phyloP scores from a whole-genome alignment of 2,113 vertebrate species.

The Thalassoma bifasciatum region DNA sequence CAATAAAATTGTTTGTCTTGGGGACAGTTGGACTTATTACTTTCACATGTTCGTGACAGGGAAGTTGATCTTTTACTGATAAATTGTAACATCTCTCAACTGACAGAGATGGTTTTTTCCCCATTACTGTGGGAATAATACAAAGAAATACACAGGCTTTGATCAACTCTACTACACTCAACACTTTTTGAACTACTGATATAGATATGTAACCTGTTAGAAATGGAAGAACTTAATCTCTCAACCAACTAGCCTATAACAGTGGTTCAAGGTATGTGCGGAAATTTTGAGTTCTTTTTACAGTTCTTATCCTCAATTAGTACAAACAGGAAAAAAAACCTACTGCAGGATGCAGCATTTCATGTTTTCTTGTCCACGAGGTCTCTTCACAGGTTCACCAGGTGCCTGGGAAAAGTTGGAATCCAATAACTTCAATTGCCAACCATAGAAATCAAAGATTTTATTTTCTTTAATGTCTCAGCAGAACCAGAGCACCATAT shows the following conservation, averaged over 20 bases:
- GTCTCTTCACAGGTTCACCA: not conserved
- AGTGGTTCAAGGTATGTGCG: too few species aligned
- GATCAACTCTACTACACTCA: too few species aligned
- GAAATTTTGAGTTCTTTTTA: too few species aligned
- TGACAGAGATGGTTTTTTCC: not conserved
- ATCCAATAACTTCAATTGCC: not conserved
- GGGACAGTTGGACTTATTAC: not conserved
- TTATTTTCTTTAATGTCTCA: conserved; percentile 62
- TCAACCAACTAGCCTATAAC: too few species aligned
- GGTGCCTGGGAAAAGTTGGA: not conserved
- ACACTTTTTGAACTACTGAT: too few species aligned
- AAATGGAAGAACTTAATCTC: not conserved
- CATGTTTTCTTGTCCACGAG: too few species aligned
- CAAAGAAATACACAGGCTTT: too few species aligned
- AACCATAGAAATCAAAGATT: not conserved
- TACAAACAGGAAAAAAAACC: too few species aligned
- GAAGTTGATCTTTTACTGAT: not conserved
- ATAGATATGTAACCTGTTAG: not conserved
- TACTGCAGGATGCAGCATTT: too few species aligned
- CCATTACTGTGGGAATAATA: not conserved
- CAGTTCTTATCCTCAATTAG: too few species aligned
- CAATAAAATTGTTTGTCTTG: conserved; percentile 22
- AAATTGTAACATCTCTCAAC: not conserved
- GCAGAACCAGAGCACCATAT: conserved; percentile 70
- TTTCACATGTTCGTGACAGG: not conserved